phyloP scores from a whole-genome alignment of 92 coral and sea anemone species.

The Chrysogorgia sp. region DNA sequence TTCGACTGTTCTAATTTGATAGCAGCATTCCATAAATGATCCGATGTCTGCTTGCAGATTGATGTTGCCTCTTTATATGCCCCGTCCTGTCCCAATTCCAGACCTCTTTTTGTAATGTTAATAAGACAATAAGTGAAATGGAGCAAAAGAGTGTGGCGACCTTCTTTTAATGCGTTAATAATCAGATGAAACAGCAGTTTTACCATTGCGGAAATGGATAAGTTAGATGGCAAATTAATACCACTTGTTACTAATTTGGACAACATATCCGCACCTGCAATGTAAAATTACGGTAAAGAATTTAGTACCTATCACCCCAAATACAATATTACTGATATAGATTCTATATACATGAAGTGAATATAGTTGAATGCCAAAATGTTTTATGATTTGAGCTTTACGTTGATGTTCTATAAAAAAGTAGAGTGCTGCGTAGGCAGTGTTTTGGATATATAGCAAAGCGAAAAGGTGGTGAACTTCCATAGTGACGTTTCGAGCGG shows the following conservation, averaged over 20 bases:
- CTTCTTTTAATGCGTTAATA: conserved; percentile 18
- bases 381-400: no score
- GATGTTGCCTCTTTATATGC: conserved; percentile 5
- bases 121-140: conserved; percentile 20
- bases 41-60: conserved; percentile 23
- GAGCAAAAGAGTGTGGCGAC: neutral
- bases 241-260: conserved; percentile 27
- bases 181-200: conserved; percentile 32
- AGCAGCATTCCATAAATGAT: conserved; percentile 46
- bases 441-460: no score
- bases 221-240: conserved; percentile 2
- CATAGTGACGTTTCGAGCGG: no score
- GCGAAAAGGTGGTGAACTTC: no score
- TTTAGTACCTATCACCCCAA: neutral
- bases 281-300: neutral
- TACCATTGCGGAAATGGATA: neutral
- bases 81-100: conserved; percentile 6
- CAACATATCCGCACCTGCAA: conserved; percentile 32
- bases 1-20: conserved; percentile 28
- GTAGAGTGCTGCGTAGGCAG: no score
- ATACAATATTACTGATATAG: neutral
- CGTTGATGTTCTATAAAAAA: no score
- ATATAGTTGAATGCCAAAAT: no score
- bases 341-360: neutral
- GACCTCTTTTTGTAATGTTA: neutral